Evolutionary conservation across 2,888 invertebrate species (phyloP).

Genomic region (Drosophila suboccidentalis): DNA sequence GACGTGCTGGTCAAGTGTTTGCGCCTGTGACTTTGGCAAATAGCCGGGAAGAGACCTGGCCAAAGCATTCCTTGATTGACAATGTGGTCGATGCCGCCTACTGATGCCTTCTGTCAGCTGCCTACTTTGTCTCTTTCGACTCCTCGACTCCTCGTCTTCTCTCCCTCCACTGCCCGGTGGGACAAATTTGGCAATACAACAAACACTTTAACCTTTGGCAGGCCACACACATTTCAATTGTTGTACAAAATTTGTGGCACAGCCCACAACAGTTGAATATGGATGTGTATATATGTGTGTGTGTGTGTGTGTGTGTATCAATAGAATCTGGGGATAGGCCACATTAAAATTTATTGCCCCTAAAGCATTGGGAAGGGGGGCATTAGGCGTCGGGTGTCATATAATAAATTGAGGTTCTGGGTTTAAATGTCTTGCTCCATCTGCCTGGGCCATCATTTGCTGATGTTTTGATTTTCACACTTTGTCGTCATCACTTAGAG

Average conservation of each 20-base stretch:
- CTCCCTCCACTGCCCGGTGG: slow-evolving; percentile 3
- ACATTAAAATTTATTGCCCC: slow-evolving; percentile 81
- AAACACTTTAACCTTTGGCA: slow-evolving; percentile 77
- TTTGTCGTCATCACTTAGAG: slow-evolving; percentile 43
- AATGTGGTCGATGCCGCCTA: slow-evolving; percentile 63
- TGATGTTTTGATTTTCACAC: slow-evolving; percentile 52
- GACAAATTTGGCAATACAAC: slow-evolving; percentile 73
- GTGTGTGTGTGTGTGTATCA: slow-evolving; percentile 38
- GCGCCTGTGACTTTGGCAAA: slow-evolving; percentile 68
- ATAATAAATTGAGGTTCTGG: slow-evolving; percentile 58
- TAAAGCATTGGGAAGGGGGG: slow-evolving; percentile 41
- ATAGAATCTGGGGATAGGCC: slow-evolving; percentile 36
- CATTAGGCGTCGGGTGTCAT: background rate
- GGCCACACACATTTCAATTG: slow-evolving; percentile 77
- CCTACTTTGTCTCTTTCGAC: slow-evolving; percentile 11
- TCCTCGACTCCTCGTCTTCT: background rate
- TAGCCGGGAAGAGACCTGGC: slow-evolving; percentile 40
- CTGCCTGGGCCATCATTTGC: slow-evolving; percentile 44
- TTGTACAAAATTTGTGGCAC: slow-evolving; percentile 47
- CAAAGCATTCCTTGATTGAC: slow-evolving; percentile 76
- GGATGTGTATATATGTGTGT: slow-evolving; percentile 12
- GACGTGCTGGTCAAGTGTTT: slow-evolving; percentile 71
- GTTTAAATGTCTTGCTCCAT: slow-evolving; percentile 48
- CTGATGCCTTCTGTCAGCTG: slow-evolving; percentile 37
- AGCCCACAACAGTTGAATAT: slow-evolving; percentile 27